Base-by-base conservation (phyloP, 1,140 invertebrate genomes). In the Drosophila sucinea region DNA sequence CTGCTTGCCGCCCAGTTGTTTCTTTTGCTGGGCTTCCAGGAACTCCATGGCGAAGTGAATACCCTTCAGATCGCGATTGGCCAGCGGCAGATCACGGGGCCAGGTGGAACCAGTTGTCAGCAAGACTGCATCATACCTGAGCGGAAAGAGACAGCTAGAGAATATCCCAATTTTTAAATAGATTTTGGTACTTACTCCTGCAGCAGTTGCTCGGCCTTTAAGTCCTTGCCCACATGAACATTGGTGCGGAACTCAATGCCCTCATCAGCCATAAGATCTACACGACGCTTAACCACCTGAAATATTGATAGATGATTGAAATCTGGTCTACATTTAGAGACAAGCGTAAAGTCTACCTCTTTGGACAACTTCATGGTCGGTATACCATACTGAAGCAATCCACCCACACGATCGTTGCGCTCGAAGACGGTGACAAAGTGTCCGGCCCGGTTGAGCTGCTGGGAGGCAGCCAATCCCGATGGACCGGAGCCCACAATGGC, bases 31-130 rank as follows among this genome's bases (percentile, higher is more conserved):
- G 29, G 95, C 96, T 92, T 99, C 98, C 29, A 99, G 93, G 93
- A 99, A 99, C 90, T 96, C 97, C 95, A 99, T 99, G 0, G 99
- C 99, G 93, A 97, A 99, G 92, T 99, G 96, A 81, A 99, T 99
- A 8, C 99, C 94, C 82, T 92, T 93, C 3, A 98, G 93, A 63
- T 98, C 93, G 3, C 98, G 94, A 56, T 98, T 98, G 87, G 95
- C 94, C 82, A 97, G 94, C 0, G 95, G 96, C 66, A 98, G 93
- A 93, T 99, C 98, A 62, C 99, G 94, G 0, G 99, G 98, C 96
- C 97, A 99, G 0, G 99, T 99, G 1, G 98, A 97, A 6, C 99
- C 99, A 38, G 97, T 96, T 83, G 97, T 97, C 6, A 99, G 92
- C 2, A 99, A 93, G 3, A 99, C 94, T 6, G 98, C 98, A 93